Evolutionary conservation across 2,888 invertebrate species (phyloP).

Genomic region (Theretra japonica): DNA sequence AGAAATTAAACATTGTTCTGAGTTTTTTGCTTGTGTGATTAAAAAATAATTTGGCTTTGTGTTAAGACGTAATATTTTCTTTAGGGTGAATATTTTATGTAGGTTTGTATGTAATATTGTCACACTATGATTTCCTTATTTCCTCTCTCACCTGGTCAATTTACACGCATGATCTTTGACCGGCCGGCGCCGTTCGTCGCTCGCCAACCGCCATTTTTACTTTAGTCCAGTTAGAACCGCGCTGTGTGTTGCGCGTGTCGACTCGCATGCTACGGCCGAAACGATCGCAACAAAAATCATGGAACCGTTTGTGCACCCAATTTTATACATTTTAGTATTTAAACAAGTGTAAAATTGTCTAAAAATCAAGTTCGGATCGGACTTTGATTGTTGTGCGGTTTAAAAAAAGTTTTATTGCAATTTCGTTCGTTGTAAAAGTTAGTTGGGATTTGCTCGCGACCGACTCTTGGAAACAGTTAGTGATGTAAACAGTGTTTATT

Average conservation of each 20-base stretch:
- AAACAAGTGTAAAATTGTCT: slow-evolving; percentile 43
- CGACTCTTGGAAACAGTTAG: slow-evolving; percentile 44
- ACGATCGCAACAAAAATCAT: slow-evolving; percentile 63
- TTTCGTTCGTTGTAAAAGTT: slow-evolving; percentile 45
- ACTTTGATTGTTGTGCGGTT: slow-evolving; percentile 38
- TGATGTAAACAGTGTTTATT: slow-evolving; percentile 55
- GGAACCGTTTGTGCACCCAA: slow-evolving; percentile 50
- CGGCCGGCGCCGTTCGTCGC: slow-evolving; percentile 53
- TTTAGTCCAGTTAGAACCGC: slow-evolving; percentile 71
- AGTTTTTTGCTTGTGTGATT: background rate
- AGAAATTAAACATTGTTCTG: background rate
- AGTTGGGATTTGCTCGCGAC: slow-evolving; percentile 35
- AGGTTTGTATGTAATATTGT: slow-evolving; percentile 12
- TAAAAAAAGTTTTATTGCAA: slow-evolving; percentile 53
- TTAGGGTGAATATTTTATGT: background rate
- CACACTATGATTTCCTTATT: slow-evolving; percentile 31
- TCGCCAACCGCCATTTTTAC: slow-evolving; percentile 65
- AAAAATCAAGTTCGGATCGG: slow-evolving; percentile 41
- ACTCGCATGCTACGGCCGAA: slow-evolving; percentile 45
- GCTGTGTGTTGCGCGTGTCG: slow-evolving; percentile 51
- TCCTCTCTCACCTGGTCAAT: slow-evolving; percentile 52
- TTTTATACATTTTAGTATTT: slow-evolving; percentile 45
- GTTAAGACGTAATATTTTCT: too few relatives aligned
- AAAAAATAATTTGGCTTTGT: background rate
- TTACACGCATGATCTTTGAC: slow-evolving; percentile 65